A percentile compares a stretch with the other conserved stretches of the same genome.
Evolutionary conservation across 2,888 invertebrate species (phyloP).

Genomic region (Drosophila recens): DNA sequence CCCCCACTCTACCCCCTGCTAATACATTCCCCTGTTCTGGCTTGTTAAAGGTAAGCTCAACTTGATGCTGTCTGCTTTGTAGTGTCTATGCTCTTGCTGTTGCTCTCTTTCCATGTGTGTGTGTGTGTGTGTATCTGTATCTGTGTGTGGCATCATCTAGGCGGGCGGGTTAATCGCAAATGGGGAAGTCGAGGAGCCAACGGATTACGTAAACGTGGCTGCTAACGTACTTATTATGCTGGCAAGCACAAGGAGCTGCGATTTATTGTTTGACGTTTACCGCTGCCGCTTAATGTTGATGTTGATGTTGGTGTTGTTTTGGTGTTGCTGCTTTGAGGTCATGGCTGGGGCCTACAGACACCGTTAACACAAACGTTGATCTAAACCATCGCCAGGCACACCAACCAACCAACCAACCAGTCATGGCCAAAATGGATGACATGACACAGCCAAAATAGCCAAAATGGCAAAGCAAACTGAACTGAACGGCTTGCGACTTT

Average conservation of each 20-base stretch:
- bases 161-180: slow-evolving; percentile 70
- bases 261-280: slow-evolving; percentile 81
- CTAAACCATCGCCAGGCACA: slow-evolving; percentile 65
- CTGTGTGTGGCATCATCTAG: slow-evolving; percentile 22
- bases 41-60: slow-evolving; percentile 67
- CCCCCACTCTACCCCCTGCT: neutral
- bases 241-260: slow-evolving; percentile 78
- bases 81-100: slow-evolving; percentile 46
- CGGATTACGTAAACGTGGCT: slow-evolving; percentile 75
- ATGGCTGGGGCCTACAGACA: slow-evolving; percentile 33
- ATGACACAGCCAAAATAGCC: slow-evolving; percentile 69
- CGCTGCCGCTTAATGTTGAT: slow-evolving; percentile 15
- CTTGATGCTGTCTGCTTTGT: slow-evolving; percentile 78
- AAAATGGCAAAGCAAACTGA: slow-evolving; percentile 64
- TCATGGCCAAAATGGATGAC: slow-evolving; percentile 54
- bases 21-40: slow-evolving; percentile 13
- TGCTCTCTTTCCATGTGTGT: neutral
- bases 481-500: slow-evolving; percentile 44
- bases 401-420: slow-evolving; percentile 19
- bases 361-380: slow-evolving; percentile 74
- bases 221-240: slow-evolving; percentile 79
- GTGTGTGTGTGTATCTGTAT: slow-evolving; percentile 14
- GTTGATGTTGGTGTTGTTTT: neutral
- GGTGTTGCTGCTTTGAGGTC: slow-evolving; percentile 56
- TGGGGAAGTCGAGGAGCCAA: slow-evolving; percentile 49